These are phyloP conservation scores for Cryptocheilus praepositus DNA, from an alignment of 2,888 invertebrate species.

Conservation along the genomic window DNA sequence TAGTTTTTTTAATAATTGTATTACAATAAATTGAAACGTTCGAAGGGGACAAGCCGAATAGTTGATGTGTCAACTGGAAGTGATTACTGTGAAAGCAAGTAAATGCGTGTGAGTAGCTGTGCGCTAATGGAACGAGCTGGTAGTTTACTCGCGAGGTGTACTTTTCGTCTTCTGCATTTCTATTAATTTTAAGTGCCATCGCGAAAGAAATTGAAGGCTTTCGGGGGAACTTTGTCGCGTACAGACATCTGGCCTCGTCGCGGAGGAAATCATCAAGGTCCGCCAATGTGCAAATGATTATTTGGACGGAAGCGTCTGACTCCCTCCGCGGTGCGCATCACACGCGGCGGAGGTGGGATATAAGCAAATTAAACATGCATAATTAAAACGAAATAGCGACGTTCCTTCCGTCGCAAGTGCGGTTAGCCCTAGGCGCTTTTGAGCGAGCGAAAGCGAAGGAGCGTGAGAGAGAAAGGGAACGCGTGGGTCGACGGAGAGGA, in stretches of 20 bases:
- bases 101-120: too few species aligned
- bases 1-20: too few species aligned
- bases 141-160: too few species aligned
- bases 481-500: background rate
- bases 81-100: too few species aligned
- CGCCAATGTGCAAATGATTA: slow-evolving; percentile 24
- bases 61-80: too few species aligned
- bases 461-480: background rate
- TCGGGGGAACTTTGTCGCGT: too few species aligned
- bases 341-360: slow-evolving; percentile 38
- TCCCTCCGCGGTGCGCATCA: slow-evolving; percentile 30
- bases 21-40: too few species aligned
- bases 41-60: too few species aligned
- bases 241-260: background rate
- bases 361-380: slow-evolving; percentile 73
- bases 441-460: background rate
- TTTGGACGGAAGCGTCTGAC: slow-evolving; percentile 28
- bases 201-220: too few species aligned
- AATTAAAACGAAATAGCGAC: slow-evolving; percentile 69
- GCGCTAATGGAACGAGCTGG: too few species aligned
- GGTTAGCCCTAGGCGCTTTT: slow-evolving; percentile 1
- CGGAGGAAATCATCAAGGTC: slow-evolving; percentile 18
- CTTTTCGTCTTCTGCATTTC: too few species aligned
- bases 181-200: too few species aligned
- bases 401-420: slow-evolving; percentile 54